These are phyloP conservation scores for Hydrotaea diabolus DNA, from an alignment of 2,888 invertebrate genomes.

Conservation along the genomic window DNA sequence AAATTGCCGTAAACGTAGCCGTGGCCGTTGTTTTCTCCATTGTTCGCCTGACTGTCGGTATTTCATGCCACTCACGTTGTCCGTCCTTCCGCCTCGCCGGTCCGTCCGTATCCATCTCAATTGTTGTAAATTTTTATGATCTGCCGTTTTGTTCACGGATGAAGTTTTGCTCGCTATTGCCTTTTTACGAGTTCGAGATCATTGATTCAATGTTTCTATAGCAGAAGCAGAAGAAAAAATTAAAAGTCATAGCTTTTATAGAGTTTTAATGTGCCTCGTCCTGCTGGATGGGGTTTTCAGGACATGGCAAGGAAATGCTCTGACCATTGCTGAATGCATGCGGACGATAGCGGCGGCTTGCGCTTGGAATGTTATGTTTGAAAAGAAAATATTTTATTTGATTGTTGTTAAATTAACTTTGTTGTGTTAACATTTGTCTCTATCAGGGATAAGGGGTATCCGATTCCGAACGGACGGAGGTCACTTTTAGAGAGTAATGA, in stretches of 20 bases:
- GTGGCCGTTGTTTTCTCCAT: too few relatives aligned
- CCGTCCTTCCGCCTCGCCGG: background rate
- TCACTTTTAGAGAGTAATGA: background rate
- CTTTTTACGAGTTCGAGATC: conserved; percentile 1
- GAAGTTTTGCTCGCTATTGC: background rate
- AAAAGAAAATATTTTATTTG: conserved; percentile 12
- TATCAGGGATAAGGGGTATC: background rate
- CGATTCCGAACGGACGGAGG: background rate
- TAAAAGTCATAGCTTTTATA: conserved; percentile 44
- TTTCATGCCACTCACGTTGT: background rate
- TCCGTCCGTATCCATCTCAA: background rate
- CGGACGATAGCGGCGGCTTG: background rate
- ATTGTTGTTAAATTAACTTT: conserved; percentile 26
- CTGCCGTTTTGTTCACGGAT: background rate
- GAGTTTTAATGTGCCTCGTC: conserved; percentile 39
- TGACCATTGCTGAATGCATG: too few relatives aligned
- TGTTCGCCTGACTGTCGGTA: too few relatives aligned
- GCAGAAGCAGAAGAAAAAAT: background rate
- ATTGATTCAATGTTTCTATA: background rate
- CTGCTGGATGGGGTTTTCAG: background rate
- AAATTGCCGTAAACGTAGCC: background rate
- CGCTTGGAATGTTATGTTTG: background rate
- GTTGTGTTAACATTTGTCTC: conserved; percentile 3
- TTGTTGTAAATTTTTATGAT: conserved; percentile 17
- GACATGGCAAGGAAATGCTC: too few relatives aligned